phyloP scores from a whole-genome alignment of 2,113 vertebrate species.

The Nymphicus hollandicus region DNA sequence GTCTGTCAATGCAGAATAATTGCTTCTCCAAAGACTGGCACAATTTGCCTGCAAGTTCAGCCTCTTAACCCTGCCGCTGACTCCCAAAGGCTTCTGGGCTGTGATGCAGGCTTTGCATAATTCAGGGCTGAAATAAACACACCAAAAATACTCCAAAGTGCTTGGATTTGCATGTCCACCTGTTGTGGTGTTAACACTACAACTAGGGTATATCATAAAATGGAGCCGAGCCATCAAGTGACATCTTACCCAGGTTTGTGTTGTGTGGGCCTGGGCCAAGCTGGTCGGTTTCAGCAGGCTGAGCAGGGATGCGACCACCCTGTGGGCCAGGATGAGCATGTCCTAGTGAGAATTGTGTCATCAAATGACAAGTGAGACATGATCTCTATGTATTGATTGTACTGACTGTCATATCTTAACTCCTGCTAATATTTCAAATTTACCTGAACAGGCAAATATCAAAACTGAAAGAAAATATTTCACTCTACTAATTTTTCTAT shows the following conservation, averaged over 20 bases:
- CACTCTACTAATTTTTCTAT: neutral
- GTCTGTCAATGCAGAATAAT: slow-evolving; percentile 3
- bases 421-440: neutral
- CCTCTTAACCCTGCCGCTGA: neutral
- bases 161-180: rapidly evolving
- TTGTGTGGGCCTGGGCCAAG: rapidly evolving
- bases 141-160: rapidly evolving
- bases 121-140: neutral
- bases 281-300: rapidly evolving
- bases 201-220: rapidly evolving
- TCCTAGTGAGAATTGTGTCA: rapidly evolving
- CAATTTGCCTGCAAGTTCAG: neutral
- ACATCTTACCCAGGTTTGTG: rapidly evolving
- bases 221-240: rapidly evolving
- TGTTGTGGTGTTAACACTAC: rapidly evolving
- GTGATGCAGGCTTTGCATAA: neutral
- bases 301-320: rapidly evolving
- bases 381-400: neutral
- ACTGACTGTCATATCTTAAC: neutral
- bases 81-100: neutral
- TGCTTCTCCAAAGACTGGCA: neutral
- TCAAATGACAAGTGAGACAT: neutral
- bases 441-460: neutral
- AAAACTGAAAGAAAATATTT: neutral
- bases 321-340: neutral